Conservation (phyloP, 2,888 invertebrate species). For the Cheilosia variabilis region DNA sequence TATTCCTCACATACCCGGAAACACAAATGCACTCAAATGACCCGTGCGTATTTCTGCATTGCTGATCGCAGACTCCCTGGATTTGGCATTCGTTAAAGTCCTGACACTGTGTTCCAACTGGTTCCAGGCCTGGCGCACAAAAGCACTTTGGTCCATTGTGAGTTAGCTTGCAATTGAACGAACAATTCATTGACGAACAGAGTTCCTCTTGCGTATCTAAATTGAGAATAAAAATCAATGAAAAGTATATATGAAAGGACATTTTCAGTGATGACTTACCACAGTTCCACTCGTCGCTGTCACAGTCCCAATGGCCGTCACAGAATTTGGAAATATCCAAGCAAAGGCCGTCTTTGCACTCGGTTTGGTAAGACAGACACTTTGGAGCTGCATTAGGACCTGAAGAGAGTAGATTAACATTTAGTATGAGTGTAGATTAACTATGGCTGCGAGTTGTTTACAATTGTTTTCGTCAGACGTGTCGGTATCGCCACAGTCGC, state of each 20-base stretch:
- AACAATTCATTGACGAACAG: conserved; percentile 86
- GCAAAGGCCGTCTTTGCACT: conserved; percentile 85
- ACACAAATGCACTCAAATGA: conserved; percentile 90
- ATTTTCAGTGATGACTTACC: conserved; percentile 77
- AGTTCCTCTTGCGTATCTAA: conserved; percentile 81
- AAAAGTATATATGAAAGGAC: background rate
- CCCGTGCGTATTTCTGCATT: conserved; percentile 88
- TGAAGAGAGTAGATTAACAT: conserved; percentile 69
- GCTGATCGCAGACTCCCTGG: conserved; percentile 90
- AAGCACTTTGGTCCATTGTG: conserved; percentile 89
- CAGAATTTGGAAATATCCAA: conserved; percentile 83
- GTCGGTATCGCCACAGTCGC: conserved; percentile 91
- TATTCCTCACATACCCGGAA: conserved; percentile 87
- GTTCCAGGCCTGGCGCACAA: conserved; percentile 87
- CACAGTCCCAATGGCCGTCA: conserved; percentile 83
- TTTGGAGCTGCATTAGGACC: conserved; percentile 86
- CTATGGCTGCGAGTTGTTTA: conserved; percentile 79
- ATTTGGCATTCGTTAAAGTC: conserved; percentile 91
- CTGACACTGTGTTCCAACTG: conserved; percentile 86
- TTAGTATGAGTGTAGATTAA: background rate
- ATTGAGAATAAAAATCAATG: background rate
- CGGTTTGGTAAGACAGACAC: conserved; percentile 88
- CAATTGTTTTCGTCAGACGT: conserved; percentile 90
- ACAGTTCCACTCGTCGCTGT: conserved; percentile 83
- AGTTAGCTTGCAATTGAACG: conserved; percentile 89